Percentiles rank a stretch among this genome's conserved stretches.
phyloP scores from a whole-genome alignment of 2,797 vertebrate species.

The Strix occidentalis region DNA sequence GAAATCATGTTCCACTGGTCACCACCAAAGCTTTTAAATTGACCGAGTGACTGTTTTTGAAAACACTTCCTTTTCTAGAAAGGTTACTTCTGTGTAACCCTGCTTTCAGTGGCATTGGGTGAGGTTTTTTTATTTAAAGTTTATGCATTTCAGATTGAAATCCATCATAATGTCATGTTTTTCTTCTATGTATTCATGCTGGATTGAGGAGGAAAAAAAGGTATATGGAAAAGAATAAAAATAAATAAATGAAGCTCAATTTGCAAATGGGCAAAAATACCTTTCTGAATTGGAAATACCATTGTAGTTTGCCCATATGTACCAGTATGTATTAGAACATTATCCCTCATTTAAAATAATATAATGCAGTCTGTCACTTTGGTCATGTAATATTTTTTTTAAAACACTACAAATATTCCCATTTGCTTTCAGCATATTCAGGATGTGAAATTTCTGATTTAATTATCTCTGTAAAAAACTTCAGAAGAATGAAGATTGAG shows the following conservation, averaged over 20 bases:
- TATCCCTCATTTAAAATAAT: background rate
- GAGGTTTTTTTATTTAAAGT: fast-evolving
- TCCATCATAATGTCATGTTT: background rate
- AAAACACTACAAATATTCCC: background rate
- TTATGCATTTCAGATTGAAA: background rate
- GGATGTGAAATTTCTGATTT: background rate
- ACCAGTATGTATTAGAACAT: background rate
- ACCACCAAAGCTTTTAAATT: background rate
- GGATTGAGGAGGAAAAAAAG: background rate
- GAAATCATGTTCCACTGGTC: background rate
- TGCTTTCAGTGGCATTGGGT: background rate
- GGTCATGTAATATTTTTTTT: background rate
- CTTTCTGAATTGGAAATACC: background rate
- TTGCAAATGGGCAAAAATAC: background rate
- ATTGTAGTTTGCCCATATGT: background rate
- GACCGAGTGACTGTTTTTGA: background rate
- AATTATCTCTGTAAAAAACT: background rate
- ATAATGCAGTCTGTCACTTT: background rate
- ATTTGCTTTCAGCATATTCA: background rate
- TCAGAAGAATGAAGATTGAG: background rate
- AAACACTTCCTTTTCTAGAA: background rate
- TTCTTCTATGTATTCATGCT: background rate
- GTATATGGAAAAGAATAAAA: fast-evolving
- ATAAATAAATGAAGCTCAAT: background rate
- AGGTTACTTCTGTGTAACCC: background rate